Percentiles rank a stretch among this genome's conserved stretches.
Evolutionary conservation across 2,113 vertebrate species (phyloP).

Genomic region (Xenopus laevis): DNA sequence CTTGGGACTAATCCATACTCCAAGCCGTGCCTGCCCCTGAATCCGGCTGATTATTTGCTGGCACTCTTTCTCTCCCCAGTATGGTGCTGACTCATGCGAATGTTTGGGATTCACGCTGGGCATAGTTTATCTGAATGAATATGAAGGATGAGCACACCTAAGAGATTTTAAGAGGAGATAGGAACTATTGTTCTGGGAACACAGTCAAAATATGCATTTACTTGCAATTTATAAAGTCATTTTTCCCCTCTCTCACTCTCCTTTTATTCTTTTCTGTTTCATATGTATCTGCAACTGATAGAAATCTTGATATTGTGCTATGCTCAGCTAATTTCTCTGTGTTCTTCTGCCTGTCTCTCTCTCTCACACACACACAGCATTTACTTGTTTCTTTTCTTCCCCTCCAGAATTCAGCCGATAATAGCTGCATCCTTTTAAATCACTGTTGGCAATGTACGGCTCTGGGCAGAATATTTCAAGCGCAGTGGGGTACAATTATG

Average conservation of each 20-base stretch:
- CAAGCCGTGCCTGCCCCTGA: constrained; percentile 22
- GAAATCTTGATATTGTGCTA: constrained; percentile 41
- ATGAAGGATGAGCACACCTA: constrained; percentile 37
- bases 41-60: constrained; percentile 36
- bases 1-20: constrained; percentile 38
- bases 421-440: too few species aligned
- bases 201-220: constrained; percentile 45
- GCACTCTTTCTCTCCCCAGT: constrained; percentile 13
- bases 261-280: constrained; percentile 25
- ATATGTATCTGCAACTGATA: constrained; percentile 40
- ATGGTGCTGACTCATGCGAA: constrained; percentile 41
- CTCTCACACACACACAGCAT: background rate
- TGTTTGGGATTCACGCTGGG: constrained; percentile 30
- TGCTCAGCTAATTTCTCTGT: constrained; percentile 20
- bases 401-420: background rate
- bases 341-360: constrained; percentile 3
- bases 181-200: constrained; percentile 39
- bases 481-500: too few species aligned
- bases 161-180: constrained; percentile 31
- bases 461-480: too few species aligned
- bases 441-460: too few species aligned
- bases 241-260: background rate
- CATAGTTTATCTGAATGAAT: constrained; percentile 32
- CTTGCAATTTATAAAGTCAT: constrained; percentile 35
- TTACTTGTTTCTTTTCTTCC: background rate